Evolutionary conservation across 2,113 vertebrate genomes (phyloP).

Genomic region (Puffinus mauretanicus): DNA sequence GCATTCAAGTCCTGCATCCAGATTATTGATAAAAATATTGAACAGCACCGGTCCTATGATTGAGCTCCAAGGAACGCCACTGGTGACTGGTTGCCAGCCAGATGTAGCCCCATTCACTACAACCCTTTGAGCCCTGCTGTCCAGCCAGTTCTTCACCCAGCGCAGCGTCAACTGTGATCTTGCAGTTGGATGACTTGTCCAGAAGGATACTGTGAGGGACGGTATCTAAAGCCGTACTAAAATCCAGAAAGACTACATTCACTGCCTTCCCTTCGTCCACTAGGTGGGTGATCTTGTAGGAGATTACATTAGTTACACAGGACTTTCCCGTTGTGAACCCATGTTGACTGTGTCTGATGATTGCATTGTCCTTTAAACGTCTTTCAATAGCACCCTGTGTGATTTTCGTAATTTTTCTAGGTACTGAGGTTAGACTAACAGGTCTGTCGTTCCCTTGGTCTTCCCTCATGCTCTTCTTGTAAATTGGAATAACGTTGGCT

Average conservation of each 20-base stretch:
- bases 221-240: neutral
- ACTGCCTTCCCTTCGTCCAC: neutral
- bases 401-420: neutral
- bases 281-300: neutral
- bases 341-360: neutral
- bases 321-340: neutral
- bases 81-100: rapidly evolving
- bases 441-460: neutral
- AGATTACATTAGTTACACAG: neutral
- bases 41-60: neutral
- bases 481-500: neutral
- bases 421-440: neutral
- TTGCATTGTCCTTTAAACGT: neutral
- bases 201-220: neutral
- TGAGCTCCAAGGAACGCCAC: neutral
- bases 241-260: neutral
- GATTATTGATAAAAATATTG: neutral
- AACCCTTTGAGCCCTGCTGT: neutral
- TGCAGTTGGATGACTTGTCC: neutral
- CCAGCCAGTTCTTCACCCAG: neutral
- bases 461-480: neutral
- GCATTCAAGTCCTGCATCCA: neutral
- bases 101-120: neutral
- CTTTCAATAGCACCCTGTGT: neutral
- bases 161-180: rapidly evolving